These are phyloP conservation scores for Linepithema humile DNA, from an alignment of 1,140 invertebrate species.

Conservation along the genomic window DNA sequence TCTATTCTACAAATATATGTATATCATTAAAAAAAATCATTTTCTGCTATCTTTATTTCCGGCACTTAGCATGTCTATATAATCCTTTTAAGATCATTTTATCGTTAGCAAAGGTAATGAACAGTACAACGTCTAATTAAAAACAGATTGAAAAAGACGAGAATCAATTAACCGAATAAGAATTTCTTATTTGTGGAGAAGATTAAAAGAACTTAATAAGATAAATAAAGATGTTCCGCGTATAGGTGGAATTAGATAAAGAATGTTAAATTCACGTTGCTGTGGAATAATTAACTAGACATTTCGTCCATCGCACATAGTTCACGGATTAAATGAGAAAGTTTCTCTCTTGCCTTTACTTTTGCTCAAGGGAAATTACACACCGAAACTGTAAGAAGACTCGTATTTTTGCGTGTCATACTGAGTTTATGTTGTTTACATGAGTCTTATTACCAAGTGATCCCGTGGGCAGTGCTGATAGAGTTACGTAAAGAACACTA, in stretches of 20 bases:
- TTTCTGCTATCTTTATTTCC: background rate
- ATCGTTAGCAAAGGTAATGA: background rate
- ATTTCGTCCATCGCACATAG: background rate
- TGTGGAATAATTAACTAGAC: conserved; percentile 42
- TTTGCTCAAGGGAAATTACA: conserved; percentile 60
- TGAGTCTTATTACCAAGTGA: background rate
- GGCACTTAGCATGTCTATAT: background rate
- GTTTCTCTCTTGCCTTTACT: conserved; percentile 2
- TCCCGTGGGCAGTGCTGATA: background rate
- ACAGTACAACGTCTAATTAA: background rate
- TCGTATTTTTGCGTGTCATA: background rate
- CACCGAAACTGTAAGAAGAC: conserved; percentile 4
- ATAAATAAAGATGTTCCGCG: background rate
- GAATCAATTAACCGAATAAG: background rate
- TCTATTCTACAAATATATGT: no score
- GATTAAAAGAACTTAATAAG: background rate
- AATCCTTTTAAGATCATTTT: background rate
- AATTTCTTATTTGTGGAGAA: background rate
- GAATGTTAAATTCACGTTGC: background rate
- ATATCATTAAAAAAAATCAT: background rate
- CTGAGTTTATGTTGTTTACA: background rate
- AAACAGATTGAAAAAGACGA: background rate
- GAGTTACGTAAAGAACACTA: conserved; percentile 9
- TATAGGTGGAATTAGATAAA: background rate
- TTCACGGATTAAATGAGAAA: background rate